A percentile compares a stretch with the other conserved stretches of the same genome.
Conservation (phyloP, 1,140 invertebrate genomes). For the Anadara kagoshimensis region DNA sequence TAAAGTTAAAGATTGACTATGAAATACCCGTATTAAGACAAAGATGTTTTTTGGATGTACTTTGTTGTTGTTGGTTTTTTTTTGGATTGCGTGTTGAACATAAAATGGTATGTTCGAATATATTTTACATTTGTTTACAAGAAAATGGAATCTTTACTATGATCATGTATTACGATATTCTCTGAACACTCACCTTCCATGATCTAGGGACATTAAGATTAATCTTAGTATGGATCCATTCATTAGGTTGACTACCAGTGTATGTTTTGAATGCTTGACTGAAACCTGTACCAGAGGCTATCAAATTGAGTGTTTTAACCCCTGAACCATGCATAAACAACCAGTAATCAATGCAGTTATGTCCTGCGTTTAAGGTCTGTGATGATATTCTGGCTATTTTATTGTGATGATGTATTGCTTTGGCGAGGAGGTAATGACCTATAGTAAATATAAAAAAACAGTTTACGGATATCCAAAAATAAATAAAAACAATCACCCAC, state of each 20-base stretch:
- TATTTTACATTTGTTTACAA: neutral
- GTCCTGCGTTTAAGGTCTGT: neutral
- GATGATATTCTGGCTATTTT: slow-evolving; percentile 10
- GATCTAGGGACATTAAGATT: slow-evolving; percentile 13
- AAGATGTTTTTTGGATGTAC: neutral
- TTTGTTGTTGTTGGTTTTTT: neutral
- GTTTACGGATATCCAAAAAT: neutral
- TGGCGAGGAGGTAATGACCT: slow-evolving; percentile 10
- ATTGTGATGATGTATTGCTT: slow-evolving; percentile 9
- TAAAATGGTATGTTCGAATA: neutral
- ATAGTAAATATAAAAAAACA: neutral
- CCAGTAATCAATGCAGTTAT: slow-evolving; percentile 11
- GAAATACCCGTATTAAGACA: neutral
- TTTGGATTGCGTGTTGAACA: neutral
- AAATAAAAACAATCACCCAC: neutral
- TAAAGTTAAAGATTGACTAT: neutral
- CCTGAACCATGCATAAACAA: slow-evolving; percentile 5
- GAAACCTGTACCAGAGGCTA: slow-evolving; percentile 4
- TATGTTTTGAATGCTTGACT: slow-evolving; percentile 2
- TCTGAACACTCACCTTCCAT: neutral
- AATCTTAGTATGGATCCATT: neutral
- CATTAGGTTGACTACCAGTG: slow-evolving; percentile 3
- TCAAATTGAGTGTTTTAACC: neutral
- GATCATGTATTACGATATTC: neutral
- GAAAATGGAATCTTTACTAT: neutral